A percentile compares a stretch with the other conserved stretches of the same genome.
phyloP scores from a whole-genome alignment of 2,113 vertebrate species.

The Dromiciops gliroides region DNA sequence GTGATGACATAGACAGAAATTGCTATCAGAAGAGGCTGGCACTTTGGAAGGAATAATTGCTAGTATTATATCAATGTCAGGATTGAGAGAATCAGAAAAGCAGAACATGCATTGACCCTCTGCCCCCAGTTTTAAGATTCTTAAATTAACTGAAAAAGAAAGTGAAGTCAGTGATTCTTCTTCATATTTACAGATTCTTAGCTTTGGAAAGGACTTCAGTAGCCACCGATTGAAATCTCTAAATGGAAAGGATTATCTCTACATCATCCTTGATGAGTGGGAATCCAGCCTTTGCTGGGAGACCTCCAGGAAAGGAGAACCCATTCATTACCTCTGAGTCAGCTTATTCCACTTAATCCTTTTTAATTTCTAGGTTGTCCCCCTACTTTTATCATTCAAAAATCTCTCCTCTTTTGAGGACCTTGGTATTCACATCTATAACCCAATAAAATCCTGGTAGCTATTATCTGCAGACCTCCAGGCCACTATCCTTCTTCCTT shows the following conservation, averaged over 20 bases:
- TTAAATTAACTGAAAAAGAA: neutral
- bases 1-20: neutral
- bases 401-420: too few relatives aligned
- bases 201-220: neutral
- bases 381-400: too few relatives aligned
- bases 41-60: neutral
- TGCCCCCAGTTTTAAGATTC: neutral
- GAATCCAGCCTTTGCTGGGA: neutral
- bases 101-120: neutral
- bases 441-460: too few relatives aligned
- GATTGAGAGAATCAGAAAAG: neutral
- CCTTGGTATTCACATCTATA: too few relatives aligned
- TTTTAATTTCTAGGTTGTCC: too few relatives aligned
- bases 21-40: neutral
- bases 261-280: neutral
- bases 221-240: neutral
- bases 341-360: neutral
- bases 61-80: neutral
- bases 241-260: neutral
- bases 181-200: neutral
- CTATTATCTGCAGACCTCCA: too few relatives aligned
- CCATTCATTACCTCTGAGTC: neutral
- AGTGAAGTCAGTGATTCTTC: neutral
- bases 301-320: neutral
- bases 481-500: too few relatives aligned